Evolutionary conservation across 2,888 invertebrate species (phyloP), one percentile per base, ranked within the genome.

Genomic region (Onthophagus sagittarius): DNA sequence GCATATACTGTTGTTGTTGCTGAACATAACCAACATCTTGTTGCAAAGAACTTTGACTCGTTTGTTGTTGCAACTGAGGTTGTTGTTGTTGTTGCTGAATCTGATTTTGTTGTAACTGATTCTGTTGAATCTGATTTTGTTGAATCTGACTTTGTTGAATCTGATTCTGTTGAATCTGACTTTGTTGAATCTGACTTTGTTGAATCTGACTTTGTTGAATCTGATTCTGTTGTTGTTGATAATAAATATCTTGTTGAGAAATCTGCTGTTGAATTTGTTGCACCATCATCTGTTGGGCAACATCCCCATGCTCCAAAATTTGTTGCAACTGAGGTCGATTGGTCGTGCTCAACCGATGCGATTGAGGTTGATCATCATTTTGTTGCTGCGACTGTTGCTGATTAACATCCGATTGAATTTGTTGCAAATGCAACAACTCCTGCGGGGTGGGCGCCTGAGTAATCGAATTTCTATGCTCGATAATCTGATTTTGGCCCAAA

Each of bases 71-170:
- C 9, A 64, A n/a, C 31, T 63, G 63, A 1, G 70, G 73, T 64
- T 75, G 77, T n/a, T 74, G 76, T 62, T 74, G 89, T 64, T 74
- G 88, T 63, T 74, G 88, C 76, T 87, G 88, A 4, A 87, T 81
- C 31, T 87, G 88, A 65, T 76, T 79, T 71, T 75, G 76, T 73
- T 74, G 78, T n/a, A n/a, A n/a, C n/a, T n/a, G n/a, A n/a, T n/a
- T n/a, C 71, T 75, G 23, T 3, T 23, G 75, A 62, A 86, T 81
- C 74, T 84, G 84, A 62, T 81, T 80, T 72, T 77, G 78, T 69
- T 32, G 11, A 23, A 76, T 75, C 32, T 74, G 75, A 77, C 64
- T 77, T 74, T 74, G 79, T 79, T 39, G 76, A 69, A 70, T 64
- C 9, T 23, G 75, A 7, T 53, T 7, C 11, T 67, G 67, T 23